Evolutionary conservation across 2,113 vertebrate species (phyloP).

Genomic region (Gnathonemus echidnorhynchus): DNA sequence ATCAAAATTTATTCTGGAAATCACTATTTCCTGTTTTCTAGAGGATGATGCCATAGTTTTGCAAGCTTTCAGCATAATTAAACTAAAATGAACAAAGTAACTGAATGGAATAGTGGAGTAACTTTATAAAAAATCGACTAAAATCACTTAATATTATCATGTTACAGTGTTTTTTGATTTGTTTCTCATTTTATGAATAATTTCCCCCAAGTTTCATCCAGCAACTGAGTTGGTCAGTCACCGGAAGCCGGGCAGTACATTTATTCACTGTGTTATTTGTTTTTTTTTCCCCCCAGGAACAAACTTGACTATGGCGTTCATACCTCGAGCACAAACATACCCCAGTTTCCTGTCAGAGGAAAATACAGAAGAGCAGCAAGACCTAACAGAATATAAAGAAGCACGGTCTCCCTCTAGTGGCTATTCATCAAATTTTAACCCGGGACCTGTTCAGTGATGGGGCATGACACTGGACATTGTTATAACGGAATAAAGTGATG

Average conservation of each 20-base stretch:
- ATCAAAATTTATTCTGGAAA: not conserved
- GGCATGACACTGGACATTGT: conserved; percentile 51
- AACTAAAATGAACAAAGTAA: not conserved
- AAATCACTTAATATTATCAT: not conserved
- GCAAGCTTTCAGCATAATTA: not conserved
- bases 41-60: not conserved
- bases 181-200: not conserved
- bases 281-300: conserved; percentile 53
- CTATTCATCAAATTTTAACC: conserved; percentile 73
- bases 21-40: not conserved
- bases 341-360: conserved; percentile 82
- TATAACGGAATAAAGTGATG: conserved; percentile 46
- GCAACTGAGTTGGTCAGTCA: not conserved
- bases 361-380: conserved; percentile 52
- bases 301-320: conserved; percentile 69
- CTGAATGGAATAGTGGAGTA: not conserved
- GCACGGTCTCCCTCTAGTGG: conserved; percentile 77
- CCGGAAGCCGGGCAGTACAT: not conserved
- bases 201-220: not conserved
- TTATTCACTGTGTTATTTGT: not conserved
- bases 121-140: not conserved
- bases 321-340: conserved; percentile 89
- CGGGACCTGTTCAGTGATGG: conserved; percentile 80
- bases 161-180: not conserved
- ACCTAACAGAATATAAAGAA: conserved; percentile 45